Evolutionary conservation across 2,113 vertebrate species (phyloP).

Genomic region (Gila orcuttii): DNA sequence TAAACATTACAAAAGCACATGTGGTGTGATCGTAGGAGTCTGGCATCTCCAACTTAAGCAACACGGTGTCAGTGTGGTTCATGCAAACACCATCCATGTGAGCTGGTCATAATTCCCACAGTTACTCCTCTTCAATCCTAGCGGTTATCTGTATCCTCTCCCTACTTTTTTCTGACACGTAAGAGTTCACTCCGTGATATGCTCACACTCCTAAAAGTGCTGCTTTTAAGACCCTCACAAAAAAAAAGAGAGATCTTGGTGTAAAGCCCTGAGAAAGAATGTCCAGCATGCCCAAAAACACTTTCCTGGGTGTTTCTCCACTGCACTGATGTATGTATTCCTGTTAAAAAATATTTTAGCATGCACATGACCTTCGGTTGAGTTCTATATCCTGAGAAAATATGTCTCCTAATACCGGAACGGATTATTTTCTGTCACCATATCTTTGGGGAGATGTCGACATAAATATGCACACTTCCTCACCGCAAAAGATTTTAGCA

Average conservation of each 20-base stretch:
- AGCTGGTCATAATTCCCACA: conserved; percentile 46
- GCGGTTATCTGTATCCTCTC: conserved; percentile 50
- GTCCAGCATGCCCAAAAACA: conserved; percentile 45
- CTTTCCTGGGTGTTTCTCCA: conserved; percentile 46
- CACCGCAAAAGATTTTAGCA: conserved; percentile 44
- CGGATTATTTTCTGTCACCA: conserved; percentile 53
- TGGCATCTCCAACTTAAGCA: conserved; percentile 22
- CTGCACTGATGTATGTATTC: conserved; percentile 55
- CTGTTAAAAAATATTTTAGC: conserved; percentile 49
- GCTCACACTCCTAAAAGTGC: conserved; percentile 45
- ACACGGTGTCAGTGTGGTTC: neutral
- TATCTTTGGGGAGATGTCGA: conserved; percentile 55
- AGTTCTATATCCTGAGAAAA: conserved; percentile 57
- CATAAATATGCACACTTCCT: conserved; percentile 55
- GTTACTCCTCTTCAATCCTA: conserved; percentile 45
- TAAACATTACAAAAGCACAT: conserved; percentile 35
- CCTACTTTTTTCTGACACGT: conserved; percentile 48
- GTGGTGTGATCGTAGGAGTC: conserved; percentile 31
- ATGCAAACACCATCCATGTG: neutral
- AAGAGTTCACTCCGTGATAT: conserved; percentile 51
- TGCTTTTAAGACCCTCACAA: conserved; percentile 57
- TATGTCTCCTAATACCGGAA: conserved; percentile 56
- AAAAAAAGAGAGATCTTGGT: conserved; percentile 33
- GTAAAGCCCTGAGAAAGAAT: conserved; percentile 59
- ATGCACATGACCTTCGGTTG: conserved; percentile 38